A percentile compares a stretch with the other conserved stretches of the same genome.
Conservation (phyloP, 2,888 invertebrate species). For the Cecidostiba fungosa region DNA sequence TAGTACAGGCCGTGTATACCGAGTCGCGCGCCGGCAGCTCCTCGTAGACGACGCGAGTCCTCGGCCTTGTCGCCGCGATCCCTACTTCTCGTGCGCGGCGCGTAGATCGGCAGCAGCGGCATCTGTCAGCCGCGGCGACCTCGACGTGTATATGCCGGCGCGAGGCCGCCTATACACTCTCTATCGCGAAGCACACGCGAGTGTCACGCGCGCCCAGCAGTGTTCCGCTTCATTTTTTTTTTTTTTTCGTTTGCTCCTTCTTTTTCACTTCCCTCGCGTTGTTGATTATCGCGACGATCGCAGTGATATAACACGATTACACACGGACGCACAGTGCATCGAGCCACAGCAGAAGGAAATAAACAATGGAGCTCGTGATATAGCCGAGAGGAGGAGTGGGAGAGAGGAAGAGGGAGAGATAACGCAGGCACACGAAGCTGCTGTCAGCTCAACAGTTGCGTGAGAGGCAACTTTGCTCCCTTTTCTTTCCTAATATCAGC, state of each 20-base stretch:
- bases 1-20: slow-evolving; percentile 53
- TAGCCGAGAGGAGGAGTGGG: background rate
- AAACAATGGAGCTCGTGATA: slow-evolving; percentile 41
- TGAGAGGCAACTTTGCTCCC: background rate
- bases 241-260: background rate
- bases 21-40: slow-evolving; percentile 20
- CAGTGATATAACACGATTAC: no score
- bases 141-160: slow-evolving; percentile 22
- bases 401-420: slow-evolving; percentile 30
- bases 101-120: slow-evolving; percentile 33
- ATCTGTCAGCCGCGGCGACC: slow-evolving; percentile 37
- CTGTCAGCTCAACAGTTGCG: slow-evolving; percentile 12
- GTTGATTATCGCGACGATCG: background rate
- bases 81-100: slow-evolving; percentile 19
- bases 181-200: slow-evolving; percentile 42
- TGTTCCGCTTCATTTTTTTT: background rate
- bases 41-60: slow-evolving; percentile 15
- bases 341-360: slow-evolving; percentile 9
- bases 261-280: background rate
- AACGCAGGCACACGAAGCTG: background rate
- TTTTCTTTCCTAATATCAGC: background rate
- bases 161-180: background rate
- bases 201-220: slow-evolving; percentile 46
- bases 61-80: background rate
- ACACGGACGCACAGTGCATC: background rate